phyloP scores from a whole-genome alignment of 2,113 vertebrate genomes.

The Panthera tigris region DNA sequence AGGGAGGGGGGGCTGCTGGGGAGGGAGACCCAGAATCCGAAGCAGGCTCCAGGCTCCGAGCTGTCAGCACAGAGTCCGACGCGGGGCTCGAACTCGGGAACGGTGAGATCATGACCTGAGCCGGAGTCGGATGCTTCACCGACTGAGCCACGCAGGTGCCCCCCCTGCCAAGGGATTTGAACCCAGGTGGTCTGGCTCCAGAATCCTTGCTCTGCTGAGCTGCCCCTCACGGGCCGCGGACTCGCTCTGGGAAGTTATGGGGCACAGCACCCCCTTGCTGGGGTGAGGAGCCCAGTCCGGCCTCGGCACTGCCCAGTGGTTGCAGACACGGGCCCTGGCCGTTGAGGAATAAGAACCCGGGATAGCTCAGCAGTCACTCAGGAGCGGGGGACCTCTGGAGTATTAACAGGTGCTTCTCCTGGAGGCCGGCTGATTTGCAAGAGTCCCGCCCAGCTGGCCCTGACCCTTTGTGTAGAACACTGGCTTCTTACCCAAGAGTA shows the following conservation, averaged over 20 bases:
- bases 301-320: rapidly evolving
- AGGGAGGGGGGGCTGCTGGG: no score
- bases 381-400: not conserved
- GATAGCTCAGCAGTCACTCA: no score
- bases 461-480: not conserved
- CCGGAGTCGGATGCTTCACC: no score
- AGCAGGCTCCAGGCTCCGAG: no score
- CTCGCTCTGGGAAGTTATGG: not conserved
- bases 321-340: not conserved
- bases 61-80: no score
- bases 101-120: no score
- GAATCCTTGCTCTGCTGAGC: not conserved
- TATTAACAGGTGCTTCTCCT: not conserved
- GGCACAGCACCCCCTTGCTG: not conserved
- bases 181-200: not conserved
- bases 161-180: not conserved
- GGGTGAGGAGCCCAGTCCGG: not conserved
- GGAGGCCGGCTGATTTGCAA: not conserved
- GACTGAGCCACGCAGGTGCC: no score
- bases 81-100: no score
- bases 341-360: not conserved
- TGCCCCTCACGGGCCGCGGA: not conserved
- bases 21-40: no score
- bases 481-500: not conserved
- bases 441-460: not conserved